Base-by-base conservation (phyloP, 2,888 invertebrate genomes). In the Epinotia demarniana region DNA sequence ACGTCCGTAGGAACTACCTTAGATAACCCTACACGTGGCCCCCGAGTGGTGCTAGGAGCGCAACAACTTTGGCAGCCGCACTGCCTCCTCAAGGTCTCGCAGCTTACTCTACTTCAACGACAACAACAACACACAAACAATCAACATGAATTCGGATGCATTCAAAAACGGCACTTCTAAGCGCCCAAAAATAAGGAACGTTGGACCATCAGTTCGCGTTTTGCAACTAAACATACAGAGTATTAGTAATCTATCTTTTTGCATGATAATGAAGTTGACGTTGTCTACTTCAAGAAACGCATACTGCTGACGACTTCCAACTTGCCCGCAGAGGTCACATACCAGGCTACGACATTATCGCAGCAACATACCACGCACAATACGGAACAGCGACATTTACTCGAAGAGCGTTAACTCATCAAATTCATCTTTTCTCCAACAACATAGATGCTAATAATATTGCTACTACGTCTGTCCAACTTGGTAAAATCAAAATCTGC, bases 31-130 rank as follows among this genome's bases (percentile, higher is more conserved):
- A 33, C 33, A 23, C 23, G 23, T 23, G 23, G 23, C 23, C 23
- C 23, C 2, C 6, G 6, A 3, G 33, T 33, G 33, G 33, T 33
- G 33, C 33, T 33, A 6, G 4, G 49, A 49, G 16, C 11, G 16
- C 49, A 49, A 57, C n/a, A 57, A 57, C 18, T 57, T 57, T 57
- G 23, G 57, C n/a, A 18, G 57, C 57, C 19, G 57, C 57, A 57
- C 19, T 57, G 57, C 18, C 57, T 57, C 57, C 9, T 57, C 57
- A 57, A 57, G 57, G 18, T 57, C 57, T 57, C 57, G 57, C 57
- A 57, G 57, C 57, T 18, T 57, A 57, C 57, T 57, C 57, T 57
- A 57, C 18, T 57, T 57, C 57, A 57, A 57, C 57, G 19, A 57
- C 57, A n/a, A 1, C 57, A n/a, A 57, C 57, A n/a, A 1, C 57